These are phyloP conservation scores for Nebria ingens DNA, from an alignment of 1,140 invertebrate species.

Conservation along the genomic window DNA sequence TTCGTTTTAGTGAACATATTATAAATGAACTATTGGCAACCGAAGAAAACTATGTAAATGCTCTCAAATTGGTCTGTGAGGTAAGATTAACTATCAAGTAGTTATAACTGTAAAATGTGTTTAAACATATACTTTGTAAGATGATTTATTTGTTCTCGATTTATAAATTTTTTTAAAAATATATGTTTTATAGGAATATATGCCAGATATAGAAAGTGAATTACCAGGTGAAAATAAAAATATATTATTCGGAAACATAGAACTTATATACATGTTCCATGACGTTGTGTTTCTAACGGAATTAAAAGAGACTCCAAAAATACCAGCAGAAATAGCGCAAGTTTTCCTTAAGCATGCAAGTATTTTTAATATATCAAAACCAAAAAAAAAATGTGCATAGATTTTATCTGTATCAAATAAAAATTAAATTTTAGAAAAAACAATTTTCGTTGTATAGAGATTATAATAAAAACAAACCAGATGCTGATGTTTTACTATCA, in stretches of 20 bases:
- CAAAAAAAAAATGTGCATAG: too few relatives aligned
- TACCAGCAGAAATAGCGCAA: neutral
- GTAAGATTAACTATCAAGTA: conserved; percentile 16
- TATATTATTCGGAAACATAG: conserved; percentile 8
- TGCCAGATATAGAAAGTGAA: conserved; percentile 12
- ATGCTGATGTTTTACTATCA: neutral
- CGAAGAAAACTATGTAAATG: conserved; percentile 23
- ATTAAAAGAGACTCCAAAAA: neutral
- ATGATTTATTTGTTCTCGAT: too few relatives aligned
- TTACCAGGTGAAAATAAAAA: conserved; percentile 6
- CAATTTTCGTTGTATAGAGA: neutral
- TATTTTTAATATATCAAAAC: neutral
- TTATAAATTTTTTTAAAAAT: too few relatives aligned
- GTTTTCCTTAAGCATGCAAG: conserved; percentile 5
- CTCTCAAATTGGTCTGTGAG: conserved; percentile 21
- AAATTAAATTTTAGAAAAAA: neutral
- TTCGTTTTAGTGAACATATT: conserved; percentile 21
- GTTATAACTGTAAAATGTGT: conserved; percentile 10
- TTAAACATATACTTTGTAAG: too few relatives aligned
- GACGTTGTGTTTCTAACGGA: neutral
- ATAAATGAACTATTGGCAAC: conserved; percentile 25
- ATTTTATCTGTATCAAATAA: neutral
- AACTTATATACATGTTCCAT: neutral
- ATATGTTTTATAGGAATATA: neutral
- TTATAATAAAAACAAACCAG: neutral